Conservation (phyloP, 2,888 invertebrate genomes). For the Tubiluchus corallicola region DNA sequence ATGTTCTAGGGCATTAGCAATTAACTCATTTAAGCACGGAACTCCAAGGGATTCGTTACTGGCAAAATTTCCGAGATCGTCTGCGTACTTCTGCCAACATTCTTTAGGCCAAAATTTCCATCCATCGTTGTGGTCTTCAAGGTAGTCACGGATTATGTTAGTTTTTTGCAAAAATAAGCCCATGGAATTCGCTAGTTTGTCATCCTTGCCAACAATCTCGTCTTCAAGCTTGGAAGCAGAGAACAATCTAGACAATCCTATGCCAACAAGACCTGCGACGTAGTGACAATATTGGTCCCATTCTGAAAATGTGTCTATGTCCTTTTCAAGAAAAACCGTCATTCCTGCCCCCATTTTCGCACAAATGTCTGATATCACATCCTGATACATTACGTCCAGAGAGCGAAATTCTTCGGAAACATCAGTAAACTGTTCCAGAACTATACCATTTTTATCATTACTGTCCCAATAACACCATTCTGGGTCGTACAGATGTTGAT, state of each 20-base stretch:
- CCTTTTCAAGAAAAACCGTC: conserved; percentile 18
- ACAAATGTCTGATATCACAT: conserved; percentile 19
- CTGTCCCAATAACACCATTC: conserved; percentile 19
- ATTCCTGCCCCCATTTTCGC: conserved; percentile 22
- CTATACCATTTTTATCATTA: conserved; percentile 20
- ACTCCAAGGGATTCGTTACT: conserved; percentile 15
- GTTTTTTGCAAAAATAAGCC: conserved; percentile 25
- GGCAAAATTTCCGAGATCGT: conserved; percentile 15
- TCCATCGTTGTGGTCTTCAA: conserved; percentile 19
- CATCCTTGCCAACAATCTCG: conserved; percentile 15
- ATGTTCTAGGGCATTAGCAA: conserved; percentile 20
- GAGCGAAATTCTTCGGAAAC: conserved; percentile 20
- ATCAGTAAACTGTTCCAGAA: conserved; percentile 21
- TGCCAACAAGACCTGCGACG: conserved; percentile 25
- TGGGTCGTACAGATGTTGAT: conserved; percentile 18
- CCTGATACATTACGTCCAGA: conserved; percentile 16
- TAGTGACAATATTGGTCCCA: conserved; percentile 27
- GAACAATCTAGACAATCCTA: conserved; percentile 22
- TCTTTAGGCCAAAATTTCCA: conserved; percentile 23
- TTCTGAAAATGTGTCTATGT: conserved; percentile 17
- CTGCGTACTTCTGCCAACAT: conserved; percentile 19
- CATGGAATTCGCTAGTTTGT: conserved; percentile 19
- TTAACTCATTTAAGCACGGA: conserved; percentile 21
- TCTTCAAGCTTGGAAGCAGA: conserved; percentile 18
- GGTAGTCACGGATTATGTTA: conserved; percentile 23